phyloP scores from a whole-genome alignment of 2,888 invertebrate genomes.

The Callosobruchus maculatus region DNA sequence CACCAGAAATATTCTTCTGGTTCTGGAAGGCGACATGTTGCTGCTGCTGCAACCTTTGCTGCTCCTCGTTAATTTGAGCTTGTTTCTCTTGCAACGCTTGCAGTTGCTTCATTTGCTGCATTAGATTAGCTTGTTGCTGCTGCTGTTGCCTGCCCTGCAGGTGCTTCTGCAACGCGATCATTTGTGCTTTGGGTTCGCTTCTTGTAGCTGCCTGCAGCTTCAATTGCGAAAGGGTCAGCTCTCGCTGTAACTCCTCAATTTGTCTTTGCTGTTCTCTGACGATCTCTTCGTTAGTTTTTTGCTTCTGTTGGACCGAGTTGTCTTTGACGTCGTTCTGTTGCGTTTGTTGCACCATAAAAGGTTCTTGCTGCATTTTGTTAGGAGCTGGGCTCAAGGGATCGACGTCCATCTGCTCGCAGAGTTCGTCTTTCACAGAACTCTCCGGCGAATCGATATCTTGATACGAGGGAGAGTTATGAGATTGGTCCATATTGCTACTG shows the following conservation, averaged over 20 bases:
- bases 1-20: slow-evolving; percentile 47
- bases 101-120: slow-evolving; percentile 57
- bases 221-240: slow-evolving; percentile 72
- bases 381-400: slow-evolving; percentile 50
- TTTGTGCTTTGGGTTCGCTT: slow-evolving; percentile 43
- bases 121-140: slow-evolving; percentile 57
- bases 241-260: slow-evolving; percentile 83
- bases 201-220: slow-evolving; percentile 64
- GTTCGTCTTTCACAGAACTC: slow-evolving; percentile 28
- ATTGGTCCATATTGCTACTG: slow-evolving; percentile 46
- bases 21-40: slow-evolving; percentile 49
- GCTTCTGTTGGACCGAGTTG: slow-evolving; percentile 11
- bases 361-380: slow-evolving; percentile 38
- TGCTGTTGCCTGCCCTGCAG: slow-evolving; percentile 44
- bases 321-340: not conserved
- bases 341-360: slow-evolving; percentile 7
- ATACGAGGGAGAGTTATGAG: slow-evolving; percentile 51
- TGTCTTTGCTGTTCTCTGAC: slow-evolving; percentile 80
- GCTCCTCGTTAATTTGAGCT: slow-evolving; percentile 44
- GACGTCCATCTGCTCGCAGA: slow-evolving; percentile 46
- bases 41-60: slow-evolving; percentile 53
- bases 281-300: slow-evolving; percentile 60
- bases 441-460: slow-evolving; percentile 45
- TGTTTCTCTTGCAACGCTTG: slow-evolving; percentile 60
- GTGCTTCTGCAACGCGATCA: slow-evolving; percentile 43